Base-by-base conservation (phyloP, 1,140 invertebrate species). In the Galleria mellonella region DNA sequence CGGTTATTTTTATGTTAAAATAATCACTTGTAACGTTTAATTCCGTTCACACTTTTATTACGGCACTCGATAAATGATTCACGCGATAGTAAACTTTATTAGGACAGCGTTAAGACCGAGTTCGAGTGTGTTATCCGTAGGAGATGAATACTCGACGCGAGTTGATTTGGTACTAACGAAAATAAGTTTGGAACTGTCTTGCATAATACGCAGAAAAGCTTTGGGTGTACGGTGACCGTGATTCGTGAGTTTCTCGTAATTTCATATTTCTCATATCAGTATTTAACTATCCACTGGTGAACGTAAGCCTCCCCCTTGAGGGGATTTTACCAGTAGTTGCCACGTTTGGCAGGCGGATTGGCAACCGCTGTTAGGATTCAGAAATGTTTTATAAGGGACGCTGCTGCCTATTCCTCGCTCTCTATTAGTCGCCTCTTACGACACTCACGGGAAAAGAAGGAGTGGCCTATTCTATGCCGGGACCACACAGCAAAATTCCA, bases 181-280 rank as follows among this genome's bases (percentile, higher is more conserved):
- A 77, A 76, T 74, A 74, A 72, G 55, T 66, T 56, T 55, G 61
- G 49, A 64, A 58, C 61, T 48, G 46, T 49, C 52, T 83, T 83
- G 71, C 79, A 75, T 77, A 83, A 83, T 77, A 61, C 74, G 63
- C 47, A 74, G 67, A 74, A 81, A 81, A 78, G 74, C 78, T 81
- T 62, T 40, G 43, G 47, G 46, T 33, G 50, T 64, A 55, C 33
- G 44, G 60, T 54, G 45, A 55, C 66, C 35, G 63, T 33, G 43
- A 12, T 17, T 28, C 31, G 15, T 2, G 32, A 32, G 11, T 28
- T 56, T 66, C 7, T 17, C 28, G 30, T 40, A 7, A 28, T 23
- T 30, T 28, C 14, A 17, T 6, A 12, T 23, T 5, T 13, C 17
- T n/a, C 9, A 9, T n/a, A n/a, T n/a, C n/a, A n/a, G n/a, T n/a